Evolutionary conservation across 1,140 invertebrate genomes (phyloP).

Genomic region (Choristoneura fumiferana): DNA sequence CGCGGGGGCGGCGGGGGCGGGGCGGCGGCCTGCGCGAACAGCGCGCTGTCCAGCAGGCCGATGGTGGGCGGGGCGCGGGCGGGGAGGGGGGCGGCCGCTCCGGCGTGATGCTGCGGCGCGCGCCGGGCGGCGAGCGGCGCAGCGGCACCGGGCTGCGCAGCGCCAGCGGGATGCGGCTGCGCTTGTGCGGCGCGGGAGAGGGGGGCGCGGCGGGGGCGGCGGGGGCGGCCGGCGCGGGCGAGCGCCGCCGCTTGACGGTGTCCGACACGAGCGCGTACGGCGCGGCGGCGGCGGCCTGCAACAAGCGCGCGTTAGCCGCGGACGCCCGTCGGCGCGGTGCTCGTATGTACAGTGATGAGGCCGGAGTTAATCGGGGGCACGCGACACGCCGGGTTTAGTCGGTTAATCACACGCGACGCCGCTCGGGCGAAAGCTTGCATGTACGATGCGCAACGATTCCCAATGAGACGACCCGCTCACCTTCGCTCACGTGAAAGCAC

Average conservation of each 20-base stretch:
- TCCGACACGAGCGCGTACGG: slow-evolving; percentile 73
- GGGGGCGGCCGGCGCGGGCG: slow-evolving; percentile 40
- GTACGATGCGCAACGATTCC: slow-evolving; percentile 3
- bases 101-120: background rate
- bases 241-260: slow-evolving; percentile 71
- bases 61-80: slow-evolving; percentile 66
- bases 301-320: no score
- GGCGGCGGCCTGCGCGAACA: slow-evolving; percentile 85
- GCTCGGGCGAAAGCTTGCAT: background rate
- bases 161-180: slow-evolving; percentile 68
- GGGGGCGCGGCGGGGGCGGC: slow-evolving; percentile 47
- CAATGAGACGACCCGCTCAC: background rate
- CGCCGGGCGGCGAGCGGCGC: slow-evolving; percentile 36
- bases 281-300: slow-evolving; percentile 43
- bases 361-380: background rate
- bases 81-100: slow-evolving; percentile 38
- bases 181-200: slow-evolving; percentile 58
- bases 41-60: slow-evolving; percentile 82
- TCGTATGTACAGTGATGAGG: background rate
- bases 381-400: background rate
- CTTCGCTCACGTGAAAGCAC: background rate
- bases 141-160: slow-evolving; percentile 67
- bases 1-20: slow-evolving; percentile 34
- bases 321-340: slow-evolving; percentile 46
- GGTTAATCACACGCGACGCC: background rate